Evolutionary conservation across 2,888 invertebrate species (phyloP).

Genomic region (Flexamia atlantica): DNA sequence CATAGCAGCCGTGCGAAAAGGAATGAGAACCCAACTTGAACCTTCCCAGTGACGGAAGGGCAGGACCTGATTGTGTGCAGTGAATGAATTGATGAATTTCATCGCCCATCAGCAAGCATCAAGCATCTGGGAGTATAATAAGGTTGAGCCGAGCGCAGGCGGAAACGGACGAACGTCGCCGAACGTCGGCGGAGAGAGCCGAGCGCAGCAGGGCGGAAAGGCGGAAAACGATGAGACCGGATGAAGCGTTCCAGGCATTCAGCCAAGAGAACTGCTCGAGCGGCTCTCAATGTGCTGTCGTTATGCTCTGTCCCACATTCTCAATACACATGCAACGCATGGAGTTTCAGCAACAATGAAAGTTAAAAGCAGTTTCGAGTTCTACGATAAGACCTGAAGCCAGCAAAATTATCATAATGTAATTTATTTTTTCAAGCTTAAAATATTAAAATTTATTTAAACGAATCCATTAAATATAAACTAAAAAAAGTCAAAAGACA

Average conservation of each 20-base stretch:
- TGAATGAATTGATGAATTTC: not conserved
- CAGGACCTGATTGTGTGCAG: not conserved
- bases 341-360: too few species aligned
- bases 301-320: too few species aligned
- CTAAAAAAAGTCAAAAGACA: too few species aligned
- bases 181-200: not conserved
- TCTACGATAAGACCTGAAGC: too few species aligned
- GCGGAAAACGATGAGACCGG: not conserved
- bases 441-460: too few species aligned
- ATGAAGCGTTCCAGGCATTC: not conserved
- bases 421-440: too few species aligned
- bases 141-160: not conserved
- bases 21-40: too few species aligned
- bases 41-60: not conserved
- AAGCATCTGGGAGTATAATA: not conserved
- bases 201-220: not conserved
- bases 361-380: too few species aligned
- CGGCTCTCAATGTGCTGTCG: not conserved
- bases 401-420: too few species aligned
- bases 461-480: too few species aligned
- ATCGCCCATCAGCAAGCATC: constrained; percentile 6
- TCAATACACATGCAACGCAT: too few species aligned
- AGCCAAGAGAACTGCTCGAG: not conserved
- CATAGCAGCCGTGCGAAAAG: too few species aligned
- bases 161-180: not conserved